Conservation (phyloP, 2,888 invertebrate genomes). For the Aphodius granarius region DNA sequence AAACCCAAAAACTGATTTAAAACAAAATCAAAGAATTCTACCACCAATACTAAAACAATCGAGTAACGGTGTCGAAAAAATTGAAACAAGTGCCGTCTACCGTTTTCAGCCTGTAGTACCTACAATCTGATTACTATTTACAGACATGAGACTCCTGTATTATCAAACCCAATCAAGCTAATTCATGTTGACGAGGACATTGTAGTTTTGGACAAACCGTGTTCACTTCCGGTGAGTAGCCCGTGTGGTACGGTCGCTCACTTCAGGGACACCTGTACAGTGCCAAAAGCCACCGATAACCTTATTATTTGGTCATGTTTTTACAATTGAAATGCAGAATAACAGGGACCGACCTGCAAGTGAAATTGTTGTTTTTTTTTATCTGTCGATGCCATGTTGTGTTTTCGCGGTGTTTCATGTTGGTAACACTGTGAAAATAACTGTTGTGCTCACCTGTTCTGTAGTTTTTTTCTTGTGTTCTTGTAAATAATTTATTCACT, state of each 20-base stretch:
- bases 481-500: background rate
- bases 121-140: constrained; percentile 39
- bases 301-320: background rate
- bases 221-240: constrained; percentile 81
- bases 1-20: background rate
- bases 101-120: background rate
- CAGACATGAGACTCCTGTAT: constrained; percentile 88
- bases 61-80: background rate
- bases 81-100: background rate
- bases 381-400: background rate
- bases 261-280: background rate
- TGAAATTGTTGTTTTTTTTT: background rate
- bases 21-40: background rate
- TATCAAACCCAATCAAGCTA: constrained; percentile 77
- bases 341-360: background rate
- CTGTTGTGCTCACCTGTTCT: too few relatives aligned
- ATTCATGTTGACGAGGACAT: constrained; percentile 82
- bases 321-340: background rate
- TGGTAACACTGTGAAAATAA: background rate
- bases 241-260: constrained; percentile 8
- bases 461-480: background rate
- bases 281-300: background rate
- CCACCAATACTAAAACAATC: background rate
- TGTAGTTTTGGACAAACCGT: constrained; percentile 88
- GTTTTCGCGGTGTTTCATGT: background rate